These are phyloP conservation scores for Caenorhabditis latens DNA, from an alignment of 1,140 invertebrate species.

Conservation along the genomic window DNA sequence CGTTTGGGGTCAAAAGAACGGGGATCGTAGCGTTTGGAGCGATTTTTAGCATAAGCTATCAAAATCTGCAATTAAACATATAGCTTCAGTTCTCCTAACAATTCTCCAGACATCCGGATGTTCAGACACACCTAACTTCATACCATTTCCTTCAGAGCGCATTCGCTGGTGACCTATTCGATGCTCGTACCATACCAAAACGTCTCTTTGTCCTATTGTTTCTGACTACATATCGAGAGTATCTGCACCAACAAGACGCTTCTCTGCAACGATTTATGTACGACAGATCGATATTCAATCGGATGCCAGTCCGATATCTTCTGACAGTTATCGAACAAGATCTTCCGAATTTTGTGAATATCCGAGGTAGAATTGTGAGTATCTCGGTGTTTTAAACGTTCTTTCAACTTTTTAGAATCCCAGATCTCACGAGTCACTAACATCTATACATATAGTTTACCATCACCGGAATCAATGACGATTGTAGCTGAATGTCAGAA, in stretches of 20 bases:
- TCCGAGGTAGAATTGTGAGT: neutral
- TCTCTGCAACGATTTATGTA: conserved; percentile 20
- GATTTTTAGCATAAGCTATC: too few relatives aligned
- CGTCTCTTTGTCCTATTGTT: conserved; percentile 4
- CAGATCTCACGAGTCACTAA: neutral
- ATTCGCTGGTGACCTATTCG: conserved; percentile 15
- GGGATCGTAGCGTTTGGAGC: too few relatives aligned
- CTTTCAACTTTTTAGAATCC: too few relatives aligned
- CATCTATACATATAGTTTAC: neutral
- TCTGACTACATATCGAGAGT: neutral
- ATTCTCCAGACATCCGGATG: too few relatives aligned
- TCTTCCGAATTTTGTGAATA: neutral
- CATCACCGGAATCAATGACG: conserved; percentile 4
- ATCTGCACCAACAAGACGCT: neutral
- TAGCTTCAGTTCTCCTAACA: too few relatives aligned
- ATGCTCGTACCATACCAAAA: neutral
- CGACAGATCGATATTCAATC: neutral
- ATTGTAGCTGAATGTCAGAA: conserved; percentile 3
- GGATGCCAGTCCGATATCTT: conserved; percentile 2
- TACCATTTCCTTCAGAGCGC: neutral
- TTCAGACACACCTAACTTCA: too few relatives aligned
- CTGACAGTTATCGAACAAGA: neutral
- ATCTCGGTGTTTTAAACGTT: neutral
- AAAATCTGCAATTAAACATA: too few relatives aligned
- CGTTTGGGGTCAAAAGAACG: too few relatives aligned